Evolutionary conservation across 1,140 invertebrate species (phyloP).

Genomic region (Drosophila willistoni): DNA sequence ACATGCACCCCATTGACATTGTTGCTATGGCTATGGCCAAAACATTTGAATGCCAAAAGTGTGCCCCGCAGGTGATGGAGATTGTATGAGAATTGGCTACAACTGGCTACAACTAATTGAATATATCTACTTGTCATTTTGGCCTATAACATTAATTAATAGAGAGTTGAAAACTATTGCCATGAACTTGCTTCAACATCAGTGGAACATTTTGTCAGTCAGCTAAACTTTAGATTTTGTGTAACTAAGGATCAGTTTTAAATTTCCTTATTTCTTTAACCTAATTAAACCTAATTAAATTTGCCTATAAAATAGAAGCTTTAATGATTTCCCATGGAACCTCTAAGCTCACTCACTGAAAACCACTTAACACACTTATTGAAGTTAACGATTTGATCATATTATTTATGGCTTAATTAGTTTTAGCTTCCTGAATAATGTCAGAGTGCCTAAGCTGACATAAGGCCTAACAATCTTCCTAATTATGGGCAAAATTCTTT

Average conservation of each 20-base stretch:
- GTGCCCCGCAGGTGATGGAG: slow-evolving; percentile 44
- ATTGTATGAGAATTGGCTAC: slow-evolving; percentile 20
- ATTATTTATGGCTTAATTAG: slow-evolving; percentile 14
- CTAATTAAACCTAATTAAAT: not conserved
- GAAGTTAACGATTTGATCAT: slow-evolving; percentile 5
- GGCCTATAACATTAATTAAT: not conserved
- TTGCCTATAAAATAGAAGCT: not conserved
- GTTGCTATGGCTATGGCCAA: slow-evolving; percentile 2
- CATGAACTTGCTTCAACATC: too few species aligned
- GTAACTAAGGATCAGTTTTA: not conserved
- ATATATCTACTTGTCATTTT: not conserved
- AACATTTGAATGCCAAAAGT: slow-evolving; percentile 17
- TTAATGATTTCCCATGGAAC: not conserved
- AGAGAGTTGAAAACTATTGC: not conserved
- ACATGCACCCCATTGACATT: slow-evolving; percentile 28
- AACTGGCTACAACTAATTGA: not conserved
- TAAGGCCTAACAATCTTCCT: slow-evolving; percentile 44
- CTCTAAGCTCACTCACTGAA: not conserved
- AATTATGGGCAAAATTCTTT: slow-evolving; percentile 61
- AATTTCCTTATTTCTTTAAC: too few species aligned
- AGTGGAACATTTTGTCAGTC: too few species aligned
- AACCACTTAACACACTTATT: not conserved
- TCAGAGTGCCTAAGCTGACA: slow-evolving; percentile 37
- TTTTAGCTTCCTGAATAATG: not conserved
- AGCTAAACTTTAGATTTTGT: not conserved